phyloP scores from a whole-genome alignment of 2,797 vertebrate genomes.

The Galago senegalensis region DNA sequence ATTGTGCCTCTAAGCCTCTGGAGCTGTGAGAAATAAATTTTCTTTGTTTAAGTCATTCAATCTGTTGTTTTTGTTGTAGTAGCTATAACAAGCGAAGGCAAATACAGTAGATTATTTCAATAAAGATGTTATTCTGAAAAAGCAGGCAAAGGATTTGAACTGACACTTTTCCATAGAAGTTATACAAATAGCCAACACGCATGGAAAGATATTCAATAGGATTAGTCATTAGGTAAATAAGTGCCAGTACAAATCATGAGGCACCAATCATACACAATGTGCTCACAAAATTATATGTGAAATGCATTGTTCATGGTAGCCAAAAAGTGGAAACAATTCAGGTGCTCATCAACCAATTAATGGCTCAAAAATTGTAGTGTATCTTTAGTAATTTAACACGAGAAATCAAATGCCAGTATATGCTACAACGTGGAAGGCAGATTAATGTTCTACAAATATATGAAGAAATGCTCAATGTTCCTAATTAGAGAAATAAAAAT shows the following conservation, averaged over 20 bases:
- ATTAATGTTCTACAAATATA: too few relatives aligned
- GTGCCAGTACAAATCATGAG: background rate
- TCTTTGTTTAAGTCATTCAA: too few relatives aligned
- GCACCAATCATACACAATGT: background rate
- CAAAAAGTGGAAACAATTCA: background rate
- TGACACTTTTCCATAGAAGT: background rate
- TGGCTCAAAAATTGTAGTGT: background rate
- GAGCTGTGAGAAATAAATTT: too few relatives aligned
- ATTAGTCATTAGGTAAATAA: background rate
- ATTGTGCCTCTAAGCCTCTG: too few relatives aligned
- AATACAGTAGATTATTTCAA: too few relatives aligned
- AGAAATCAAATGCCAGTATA: background rate
- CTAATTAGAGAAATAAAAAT: too few relatives aligned
- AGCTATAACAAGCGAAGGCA: too few relatives aligned
- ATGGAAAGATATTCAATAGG: background rate
- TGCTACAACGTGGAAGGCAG: background rate
- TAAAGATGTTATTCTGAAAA: too few relatives aligned
- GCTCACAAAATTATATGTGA: background rate
- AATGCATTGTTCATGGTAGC: background rate
- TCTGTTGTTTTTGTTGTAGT: too few relatives aligned
- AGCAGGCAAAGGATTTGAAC: background rate
- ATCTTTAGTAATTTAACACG: background rate
- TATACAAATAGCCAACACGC: background rate
- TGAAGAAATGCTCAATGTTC: too few relatives aligned
- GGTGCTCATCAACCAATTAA: background rate